These are phyloP conservation scores for Loxodonta africana DNA, from an alignment of 2,113 vertebrate species.

Conservation along the genomic window DNA sequence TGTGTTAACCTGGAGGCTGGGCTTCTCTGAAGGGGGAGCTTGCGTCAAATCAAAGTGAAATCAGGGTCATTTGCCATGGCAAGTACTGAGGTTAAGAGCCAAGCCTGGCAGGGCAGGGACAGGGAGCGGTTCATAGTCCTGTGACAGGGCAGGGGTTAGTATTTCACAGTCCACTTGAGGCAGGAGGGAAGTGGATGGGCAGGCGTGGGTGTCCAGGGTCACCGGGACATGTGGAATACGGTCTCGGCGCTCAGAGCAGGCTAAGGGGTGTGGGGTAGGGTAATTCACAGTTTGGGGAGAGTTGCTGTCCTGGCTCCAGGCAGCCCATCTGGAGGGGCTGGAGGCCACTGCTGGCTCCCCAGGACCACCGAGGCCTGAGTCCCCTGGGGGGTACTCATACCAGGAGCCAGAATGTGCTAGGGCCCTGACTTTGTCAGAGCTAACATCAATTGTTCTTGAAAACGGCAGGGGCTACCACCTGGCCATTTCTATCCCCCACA, in stretches of 20 bases:
- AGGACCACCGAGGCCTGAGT: background rate
- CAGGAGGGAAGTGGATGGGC: background rate
- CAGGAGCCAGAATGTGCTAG: background rate
- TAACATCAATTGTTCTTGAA: background rate
- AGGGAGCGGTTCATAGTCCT: background rate
- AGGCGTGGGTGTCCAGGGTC: background rate
- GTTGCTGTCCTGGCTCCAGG: background rate
- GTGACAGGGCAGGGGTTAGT: background rate
- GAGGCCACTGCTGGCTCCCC: background rate
- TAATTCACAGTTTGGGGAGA: rapidly evolving
- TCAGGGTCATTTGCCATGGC: too few species aligned
- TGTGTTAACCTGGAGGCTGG: background rate
- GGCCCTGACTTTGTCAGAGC: background rate
- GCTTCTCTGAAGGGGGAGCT: background rate
- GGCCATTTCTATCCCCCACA: background rate
- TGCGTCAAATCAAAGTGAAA: background rate
- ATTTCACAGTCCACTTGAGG: rapidly evolving
- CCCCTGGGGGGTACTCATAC: background rate
- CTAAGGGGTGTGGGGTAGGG: rapidly evolving
- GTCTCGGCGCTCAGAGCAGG: background rate
- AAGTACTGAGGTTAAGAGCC: background rate
- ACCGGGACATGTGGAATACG: background rate
- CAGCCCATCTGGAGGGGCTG: background rate
- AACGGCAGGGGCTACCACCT: background rate
- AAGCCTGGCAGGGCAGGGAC: background rate